Evolutionary conservation across 1,140 invertebrate genomes (phyloP), one percentile per base, ranked within the genome.

Genomic region (Phthorimaea operculella): DNA sequence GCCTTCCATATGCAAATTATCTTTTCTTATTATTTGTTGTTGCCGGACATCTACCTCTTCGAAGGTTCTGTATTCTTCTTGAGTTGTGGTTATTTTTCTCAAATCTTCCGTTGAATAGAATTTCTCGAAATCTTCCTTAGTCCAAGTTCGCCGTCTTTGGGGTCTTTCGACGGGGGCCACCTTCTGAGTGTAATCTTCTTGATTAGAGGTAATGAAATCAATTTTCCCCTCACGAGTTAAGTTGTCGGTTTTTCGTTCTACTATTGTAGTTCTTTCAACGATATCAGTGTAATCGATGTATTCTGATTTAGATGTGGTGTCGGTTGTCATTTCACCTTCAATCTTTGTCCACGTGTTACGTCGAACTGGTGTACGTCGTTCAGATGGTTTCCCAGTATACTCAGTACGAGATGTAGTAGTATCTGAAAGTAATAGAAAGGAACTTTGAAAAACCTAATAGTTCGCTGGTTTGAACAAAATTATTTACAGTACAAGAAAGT

Each of bases 271-370:
- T 57, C 83, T 82, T 72, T 91, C 89, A 15, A 89, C 83, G 44
- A 82, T 79, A 10, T 83, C 85, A 9, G 83, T 88, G 63, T 89
- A 88, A 74, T 91, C 89, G 39, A 91, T 83, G 68, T 87, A 92
- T 76, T 92, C 91, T 4, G 87, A 86, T 74, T 87, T 83, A 47
- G 83, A 89, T 39, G 90, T 93, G 3, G 90, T 92, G 66, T 91
- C 90, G 51, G 89, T 88, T 33, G 65, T 87, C 76, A 93, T 89
- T 56, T 93, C 91, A 39, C 91, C 90, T 79, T 93, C 92, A 36
- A 91, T 79, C 80, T 93, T 94, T 0, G 91, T 94, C 87, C 91
- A 95, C 4, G 93, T 95, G 68, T 94, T 94, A 50, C 93, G 88
- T 63, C 93, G 86, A 52, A 93, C 89, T 45, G 92, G 88, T 63